phyloP scores from a whole-genome alignment of 2,888 invertebrate species.

The Neoascia interrupta region DNA sequence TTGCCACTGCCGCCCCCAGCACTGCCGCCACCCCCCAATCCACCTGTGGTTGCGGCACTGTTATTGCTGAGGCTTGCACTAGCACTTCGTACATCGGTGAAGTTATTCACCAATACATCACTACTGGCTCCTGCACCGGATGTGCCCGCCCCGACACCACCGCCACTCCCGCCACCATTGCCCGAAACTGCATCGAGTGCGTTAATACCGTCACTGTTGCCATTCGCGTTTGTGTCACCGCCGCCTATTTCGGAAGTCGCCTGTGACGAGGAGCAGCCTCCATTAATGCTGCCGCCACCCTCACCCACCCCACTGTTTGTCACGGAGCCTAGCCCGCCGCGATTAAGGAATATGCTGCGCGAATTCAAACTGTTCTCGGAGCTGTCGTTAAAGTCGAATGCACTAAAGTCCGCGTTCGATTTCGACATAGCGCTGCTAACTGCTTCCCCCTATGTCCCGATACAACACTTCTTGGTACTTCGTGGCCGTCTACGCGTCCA shows the following conservation, averaged over 20 bases:
- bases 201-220: conserved; percentile 67
- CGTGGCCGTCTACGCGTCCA: conserved; percentile 27
- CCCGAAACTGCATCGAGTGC: conserved; percentile 68
- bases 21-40: conserved; percentile 61
- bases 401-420: conserved; percentile 77
- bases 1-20: conserved; percentile 67
- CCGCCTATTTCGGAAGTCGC: conserved; percentile 43
- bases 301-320: conserved; percentile 56
- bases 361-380: conserved; percentile 78
- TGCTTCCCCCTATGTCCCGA: conserved; percentile 13
- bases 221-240: conserved; percentile 58
- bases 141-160: conserved; percentile 27
- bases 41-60: conserved; percentile 67
- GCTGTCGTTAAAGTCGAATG: conserved; percentile 79
- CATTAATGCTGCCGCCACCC: conserved; percentile 49
- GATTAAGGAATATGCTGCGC: conserved; percentile 77
- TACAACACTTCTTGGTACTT: conserved; percentile 18
- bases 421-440: conserved; percentile 73
- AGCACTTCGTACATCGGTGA: conserved; percentile 70
- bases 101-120: conserved; percentile 60
- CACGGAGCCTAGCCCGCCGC: conserved; percentile 72
- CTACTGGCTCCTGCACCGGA: conserved; percentile 36
- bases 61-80: conserved; percentile 73
- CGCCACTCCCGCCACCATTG: conserved; percentile 2
- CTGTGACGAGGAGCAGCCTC: conserved; percentile 42